Conservation (phyloP, 2,888 invertebrate species). For the Macaria liturata region DNA sequence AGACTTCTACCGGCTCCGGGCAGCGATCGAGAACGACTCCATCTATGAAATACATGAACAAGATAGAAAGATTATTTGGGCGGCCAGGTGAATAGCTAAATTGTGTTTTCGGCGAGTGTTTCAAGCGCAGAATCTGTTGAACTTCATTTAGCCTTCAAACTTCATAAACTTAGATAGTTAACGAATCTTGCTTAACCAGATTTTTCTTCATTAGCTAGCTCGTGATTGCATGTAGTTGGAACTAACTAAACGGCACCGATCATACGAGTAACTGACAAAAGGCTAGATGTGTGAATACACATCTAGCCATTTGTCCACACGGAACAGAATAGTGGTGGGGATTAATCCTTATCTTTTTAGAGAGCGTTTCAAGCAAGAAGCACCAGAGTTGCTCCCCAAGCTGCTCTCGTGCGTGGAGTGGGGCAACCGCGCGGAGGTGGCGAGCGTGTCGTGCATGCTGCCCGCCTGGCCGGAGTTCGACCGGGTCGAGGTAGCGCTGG, state of each 20-base stretch:
- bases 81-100: constrained; percentile 74
- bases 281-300: no score
- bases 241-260: no score
- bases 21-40: constrained; percentile 88
- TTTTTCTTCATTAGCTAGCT: no score
- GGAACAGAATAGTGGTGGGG: no score
- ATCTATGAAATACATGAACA: constrained; percentile 95
- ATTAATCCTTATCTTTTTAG: constrained; percentile 57
- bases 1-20: constrained; percentile 75
- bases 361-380: constrained; percentile 87
- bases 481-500: constrained; percentile 91
- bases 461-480: constrained; percentile 90
- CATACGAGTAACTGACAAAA: no score
- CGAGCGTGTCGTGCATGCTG: constrained; percentile 90
- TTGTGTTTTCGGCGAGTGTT: no score
- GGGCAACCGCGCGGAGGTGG: constrained; percentile 93
- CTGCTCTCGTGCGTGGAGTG: constrained; percentile 95
- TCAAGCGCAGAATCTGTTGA: no score
- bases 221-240: no score
- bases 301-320: no score
- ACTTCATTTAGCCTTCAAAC: no score
- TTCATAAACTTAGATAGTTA: no score
- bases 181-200: no score
- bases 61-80: constrained; percentile 92
- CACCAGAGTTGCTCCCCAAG: constrained; percentile 92